phyloP scores from a whole-genome alignment of 2,888 invertebrate species.

The Rhyacophila evoluta region DNA sequence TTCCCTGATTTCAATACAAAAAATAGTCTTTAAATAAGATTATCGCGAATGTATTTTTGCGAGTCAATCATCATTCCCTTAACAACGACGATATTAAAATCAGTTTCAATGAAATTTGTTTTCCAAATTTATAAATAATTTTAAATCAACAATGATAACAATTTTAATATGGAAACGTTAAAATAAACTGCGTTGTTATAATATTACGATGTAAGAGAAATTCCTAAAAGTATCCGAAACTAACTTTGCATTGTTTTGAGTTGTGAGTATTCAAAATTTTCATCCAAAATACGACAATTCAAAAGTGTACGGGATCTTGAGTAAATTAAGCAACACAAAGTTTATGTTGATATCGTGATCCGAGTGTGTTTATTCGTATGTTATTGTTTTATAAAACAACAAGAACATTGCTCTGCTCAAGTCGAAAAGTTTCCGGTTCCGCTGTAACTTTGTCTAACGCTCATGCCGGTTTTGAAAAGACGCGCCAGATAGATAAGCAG shows the following conservation, averaged over 20 bases:
- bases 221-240: too few species aligned
- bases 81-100: too few species aligned
- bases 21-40: too few species aligned
- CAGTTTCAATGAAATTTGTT: too few species aligned
- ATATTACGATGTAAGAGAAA: too few species aligned
- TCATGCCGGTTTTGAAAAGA: slow-evolving; percentile 34
- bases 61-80: too few species aligned
- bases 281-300: not conserved
- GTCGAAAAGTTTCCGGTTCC: slow-evolving; percentile 22
- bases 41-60: too few species aligned
- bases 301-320: not conserved
- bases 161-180: too few species aligned
- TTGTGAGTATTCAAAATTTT: not conserved
- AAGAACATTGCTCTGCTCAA: not conserved
- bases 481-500: slow-evolving; percentile 39
- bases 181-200: too few species aligned
- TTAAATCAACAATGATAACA: too few species aligned
- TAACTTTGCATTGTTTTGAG: not conserved
- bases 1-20: too few species aligned
- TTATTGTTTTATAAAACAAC: slow-evolving; percentile 19
- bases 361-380: not conserved
- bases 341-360: slow-evolving; percentile 1
- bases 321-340: not conserved
- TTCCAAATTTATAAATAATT: too few species aligned
- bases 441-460: not conserved